phyloP scores from a whole-genome alignment of 2,113 vertebrate genomes.

The Rattus rattus region DNA sequence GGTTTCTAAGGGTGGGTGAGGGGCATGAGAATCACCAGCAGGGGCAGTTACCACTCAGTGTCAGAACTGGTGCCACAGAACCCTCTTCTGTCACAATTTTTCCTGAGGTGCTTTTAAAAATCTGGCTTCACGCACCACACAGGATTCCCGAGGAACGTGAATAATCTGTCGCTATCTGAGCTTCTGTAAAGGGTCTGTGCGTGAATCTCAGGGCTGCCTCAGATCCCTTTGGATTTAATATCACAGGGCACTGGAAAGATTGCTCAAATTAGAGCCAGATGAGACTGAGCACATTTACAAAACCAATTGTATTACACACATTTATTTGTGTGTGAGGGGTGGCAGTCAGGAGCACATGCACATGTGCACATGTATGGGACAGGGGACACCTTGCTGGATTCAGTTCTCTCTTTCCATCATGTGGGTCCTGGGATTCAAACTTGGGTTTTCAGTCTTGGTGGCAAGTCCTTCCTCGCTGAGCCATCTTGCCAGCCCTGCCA shows the following conservation, averaged over 20 bases:
- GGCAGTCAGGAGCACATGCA: no score
- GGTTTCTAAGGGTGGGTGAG: constrained; percentile 83
- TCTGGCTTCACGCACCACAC: background rate
- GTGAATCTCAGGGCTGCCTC: background rate
- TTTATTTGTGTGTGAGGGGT: background rate
- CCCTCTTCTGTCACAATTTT: background rate
- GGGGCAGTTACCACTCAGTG: constrained; percentile 68
- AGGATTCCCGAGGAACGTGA: background rate
- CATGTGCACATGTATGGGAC: background rate
- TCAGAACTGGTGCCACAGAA: constrained; percentile 58
- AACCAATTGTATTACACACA: background rate
- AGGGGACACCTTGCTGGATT: no score
- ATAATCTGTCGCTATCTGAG: background rate
- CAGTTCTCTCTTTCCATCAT: background rate
- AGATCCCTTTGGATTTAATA: background rate
- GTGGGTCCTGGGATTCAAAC: background rate
- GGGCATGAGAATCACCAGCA: constrained; percentile 85
- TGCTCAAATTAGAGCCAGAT: background rate
- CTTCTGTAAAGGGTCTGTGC: background rate
- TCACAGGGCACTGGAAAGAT: background rate
- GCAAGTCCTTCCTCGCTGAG: background rate
- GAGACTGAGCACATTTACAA: background rate
- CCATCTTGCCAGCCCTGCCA: background rate
- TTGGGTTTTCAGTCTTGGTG: background rate
- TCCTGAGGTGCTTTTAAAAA: constrained; percentile 62